Conservation (phyloP, 2,888 invertebrate genomes). For the Lasioglossum marginatum region DNA sequence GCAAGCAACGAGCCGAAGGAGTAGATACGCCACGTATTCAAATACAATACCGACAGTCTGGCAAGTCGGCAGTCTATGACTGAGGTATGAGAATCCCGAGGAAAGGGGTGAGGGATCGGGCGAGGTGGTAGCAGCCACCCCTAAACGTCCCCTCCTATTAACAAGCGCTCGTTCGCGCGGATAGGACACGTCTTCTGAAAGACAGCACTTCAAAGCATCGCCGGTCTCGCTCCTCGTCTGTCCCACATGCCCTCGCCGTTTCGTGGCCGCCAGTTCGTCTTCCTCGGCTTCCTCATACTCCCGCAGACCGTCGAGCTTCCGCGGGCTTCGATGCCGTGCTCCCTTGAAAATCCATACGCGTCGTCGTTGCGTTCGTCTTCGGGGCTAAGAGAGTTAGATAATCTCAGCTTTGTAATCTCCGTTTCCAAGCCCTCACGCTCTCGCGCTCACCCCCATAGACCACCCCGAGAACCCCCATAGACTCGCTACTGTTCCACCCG, state of each 20-base stretch:
- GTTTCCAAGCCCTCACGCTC: slow-evolving; percentile 61
- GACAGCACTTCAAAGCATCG: slow-evolving; percentile 77
- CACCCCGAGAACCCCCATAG: background rate
- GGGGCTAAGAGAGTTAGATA: slow-evolving; percentile 76
- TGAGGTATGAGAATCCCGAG: slow-evolving; percentile 49
- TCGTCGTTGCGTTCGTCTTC: slow-evolving; percentile 68
- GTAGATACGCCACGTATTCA: slow-evolving; percentile 83
- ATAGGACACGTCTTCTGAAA: slow-evolving; percentile 79
- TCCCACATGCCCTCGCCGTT: slow-evolving; percentile 21
- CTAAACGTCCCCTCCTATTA: slow-evolving; percentile 80
- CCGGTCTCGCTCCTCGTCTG: slow-evolving; percentile 50
- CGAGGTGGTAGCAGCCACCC: slow-evolving; percentile 64
- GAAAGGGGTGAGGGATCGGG: slow-evolving; percentile 55
- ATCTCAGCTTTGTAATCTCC: slow-evolving; percentile 81
- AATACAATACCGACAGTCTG: slow-evolving; percentile 81
- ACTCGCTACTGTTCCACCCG: background rate
- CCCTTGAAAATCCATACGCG: slow-evolving; percentile 71
- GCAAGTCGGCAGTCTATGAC: slow-evolving; percentile 73
- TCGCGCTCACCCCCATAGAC: background rate
- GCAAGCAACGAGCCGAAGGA: slow-evolving; percentile 64
- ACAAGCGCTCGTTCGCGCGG: slow-evolving; percentile 78
- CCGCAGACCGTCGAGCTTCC: slow-evolving; percentile 33
- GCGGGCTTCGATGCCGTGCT: slow-evolving; percentile 38
- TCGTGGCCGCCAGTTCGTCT: slow-evolving; percentile 40
- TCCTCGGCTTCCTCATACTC: slow-evolving; percentile 53